Conservation (phyloP, 2,113 vertebrate genomes). For the Vulpes vulpes region DNA sequence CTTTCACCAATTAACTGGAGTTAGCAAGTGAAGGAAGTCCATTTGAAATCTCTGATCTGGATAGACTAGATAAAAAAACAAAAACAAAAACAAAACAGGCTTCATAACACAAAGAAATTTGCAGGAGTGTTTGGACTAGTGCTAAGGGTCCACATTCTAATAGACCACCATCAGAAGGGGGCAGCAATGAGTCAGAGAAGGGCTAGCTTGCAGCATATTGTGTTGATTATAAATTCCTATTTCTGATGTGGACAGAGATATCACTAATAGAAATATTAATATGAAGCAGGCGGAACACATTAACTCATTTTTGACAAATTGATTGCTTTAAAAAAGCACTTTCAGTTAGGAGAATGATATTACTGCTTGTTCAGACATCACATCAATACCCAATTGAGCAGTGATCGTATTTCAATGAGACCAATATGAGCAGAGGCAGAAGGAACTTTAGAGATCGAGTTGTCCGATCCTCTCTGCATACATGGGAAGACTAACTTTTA, state of each 20-base stretch:
- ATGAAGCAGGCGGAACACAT: constrained; percentile 20
- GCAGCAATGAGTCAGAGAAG: constrained; percentile 28
- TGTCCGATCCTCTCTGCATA: neutral
- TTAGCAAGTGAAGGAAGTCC: constrained; percentile 29
- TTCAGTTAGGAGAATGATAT: constrained; percentile 8
- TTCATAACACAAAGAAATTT: neutral
- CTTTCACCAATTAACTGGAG: neutral
- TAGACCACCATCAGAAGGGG: neutral
- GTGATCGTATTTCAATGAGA: constrained; percentile 35
- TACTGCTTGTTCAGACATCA: neutral
- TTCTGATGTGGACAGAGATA: constrained; percentile 56
- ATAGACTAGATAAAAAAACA: neutral
- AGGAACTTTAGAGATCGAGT: neutral
- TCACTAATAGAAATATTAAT: constrained; percentile 52
- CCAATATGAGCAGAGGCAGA: neutral
- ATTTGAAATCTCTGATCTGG: neutral
- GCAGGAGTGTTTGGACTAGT: neutral
- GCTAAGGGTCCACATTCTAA: neutral
- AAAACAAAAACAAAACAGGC: neutral
- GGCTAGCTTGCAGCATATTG: neutral
- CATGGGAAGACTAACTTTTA: neutral
- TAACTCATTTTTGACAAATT: constrained; percentile 55
- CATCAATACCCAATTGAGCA: constrained; percentile 15
- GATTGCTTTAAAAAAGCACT: constrained; percentile 15
- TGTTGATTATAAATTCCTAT: constrained; percentile 6